These are phyloP conservation scores for Tokudaia tokunoshimensis DNA, from an alignment of 2,797 vertebrate genomes.

Conservation along the genomic window DNA sequence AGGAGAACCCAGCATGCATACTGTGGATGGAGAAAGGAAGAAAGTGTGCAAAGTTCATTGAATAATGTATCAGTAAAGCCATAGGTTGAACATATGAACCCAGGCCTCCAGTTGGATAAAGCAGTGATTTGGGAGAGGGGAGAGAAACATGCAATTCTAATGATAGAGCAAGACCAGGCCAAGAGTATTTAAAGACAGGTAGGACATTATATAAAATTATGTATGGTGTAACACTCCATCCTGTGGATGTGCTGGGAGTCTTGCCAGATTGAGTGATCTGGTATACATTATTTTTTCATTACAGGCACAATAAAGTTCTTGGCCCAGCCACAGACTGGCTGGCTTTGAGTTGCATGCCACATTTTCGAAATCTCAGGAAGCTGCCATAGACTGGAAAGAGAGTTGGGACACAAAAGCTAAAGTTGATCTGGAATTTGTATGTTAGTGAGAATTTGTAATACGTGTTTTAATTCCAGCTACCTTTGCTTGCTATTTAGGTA, in stretches of 20 bases:
- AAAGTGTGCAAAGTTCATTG: conserved; percentile 28
- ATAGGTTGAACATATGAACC: neutral
- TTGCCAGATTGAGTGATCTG: conserved; percentile 24
- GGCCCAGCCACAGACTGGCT: neutral
- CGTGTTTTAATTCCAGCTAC: neutral
- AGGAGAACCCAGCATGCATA: conserved; percentile 55
- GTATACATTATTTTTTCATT: conserved; percentile 40
- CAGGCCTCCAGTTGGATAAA: neutral
- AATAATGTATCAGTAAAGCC: conserved; percentile 57
- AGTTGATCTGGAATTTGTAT: neutral
- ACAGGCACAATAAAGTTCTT: conserved; percentile 39
- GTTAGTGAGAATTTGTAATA: neutral
- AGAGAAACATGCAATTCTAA: neutral
- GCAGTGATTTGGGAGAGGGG: neutral
- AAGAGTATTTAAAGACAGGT: neutral
- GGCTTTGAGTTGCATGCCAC: conserved; percentile 24
- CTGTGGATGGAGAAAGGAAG: neutral
- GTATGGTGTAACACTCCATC: neutral
- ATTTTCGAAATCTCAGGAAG: neutral
- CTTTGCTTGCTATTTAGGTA: neutral
- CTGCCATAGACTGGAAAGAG: neutral
- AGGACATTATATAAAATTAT: conserved; percentile 14
- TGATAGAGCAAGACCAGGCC: neutral
- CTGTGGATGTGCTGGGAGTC: conserved; percentile 8
- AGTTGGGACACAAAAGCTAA: neutral